These are phyloP conservation scores for Silurus asotus DNA, from an alignment of 2,113 vertebrate genomes.

Conservation along the genomic window DNA sequence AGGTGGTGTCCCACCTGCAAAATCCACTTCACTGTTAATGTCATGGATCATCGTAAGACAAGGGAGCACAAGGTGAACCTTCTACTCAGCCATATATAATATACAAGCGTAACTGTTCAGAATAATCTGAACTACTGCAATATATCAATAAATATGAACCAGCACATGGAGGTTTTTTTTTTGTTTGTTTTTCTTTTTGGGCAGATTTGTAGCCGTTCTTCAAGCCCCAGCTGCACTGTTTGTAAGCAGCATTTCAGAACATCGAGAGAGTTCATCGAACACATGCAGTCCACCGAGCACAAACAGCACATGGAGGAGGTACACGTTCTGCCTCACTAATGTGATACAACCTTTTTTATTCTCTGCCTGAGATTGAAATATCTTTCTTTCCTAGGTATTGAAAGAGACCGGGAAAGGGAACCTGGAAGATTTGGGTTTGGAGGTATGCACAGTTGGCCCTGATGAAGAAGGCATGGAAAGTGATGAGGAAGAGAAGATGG, in stretches of 20 bases:
- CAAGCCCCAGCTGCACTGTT: slow-evolving; percentile 85
- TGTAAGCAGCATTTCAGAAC: slow-evolving; percentile 91
- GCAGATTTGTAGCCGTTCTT: slow-evolving; percentile 81
- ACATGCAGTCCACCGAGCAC: slow-evolving; percentile 89
- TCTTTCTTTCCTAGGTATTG: slow-evolving; percentile 56
- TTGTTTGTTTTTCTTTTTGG: neutral
- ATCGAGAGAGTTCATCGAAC: slow-evolving; percentile 89
- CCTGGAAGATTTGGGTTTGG: slow-evolving; percentile 81
- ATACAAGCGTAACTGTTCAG: neutral
- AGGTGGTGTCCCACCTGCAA: slow-evolving; percentile 92
- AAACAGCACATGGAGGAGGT: slow-evolving; percentile 85
- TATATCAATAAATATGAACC: neutral
- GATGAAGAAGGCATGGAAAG: slow-evolving; percentile 71
- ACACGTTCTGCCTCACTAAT: slow-evolving; percentile 20
- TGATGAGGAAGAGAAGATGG: slow-evolving; percentile 64
- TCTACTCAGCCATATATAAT: neutral
- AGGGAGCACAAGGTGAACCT: slow-evolving; percentile 87
- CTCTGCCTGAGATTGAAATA: neutral
- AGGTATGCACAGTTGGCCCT: slow-evolving; percentile 81
- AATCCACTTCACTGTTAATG: slow-evolving; percentile 82
- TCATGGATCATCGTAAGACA: slow-evolving; percentile 86
- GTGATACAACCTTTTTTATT: neutral
- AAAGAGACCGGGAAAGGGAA: slow-evolving; percentile 73
- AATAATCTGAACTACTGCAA: neutral
- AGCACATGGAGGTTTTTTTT: neutral